Evolutionary conservation across 2,797 vertebrate species (phyloP), one percentile per base, ranked within the genome.

Genomic region (Eremophila alpestris): DNA sequence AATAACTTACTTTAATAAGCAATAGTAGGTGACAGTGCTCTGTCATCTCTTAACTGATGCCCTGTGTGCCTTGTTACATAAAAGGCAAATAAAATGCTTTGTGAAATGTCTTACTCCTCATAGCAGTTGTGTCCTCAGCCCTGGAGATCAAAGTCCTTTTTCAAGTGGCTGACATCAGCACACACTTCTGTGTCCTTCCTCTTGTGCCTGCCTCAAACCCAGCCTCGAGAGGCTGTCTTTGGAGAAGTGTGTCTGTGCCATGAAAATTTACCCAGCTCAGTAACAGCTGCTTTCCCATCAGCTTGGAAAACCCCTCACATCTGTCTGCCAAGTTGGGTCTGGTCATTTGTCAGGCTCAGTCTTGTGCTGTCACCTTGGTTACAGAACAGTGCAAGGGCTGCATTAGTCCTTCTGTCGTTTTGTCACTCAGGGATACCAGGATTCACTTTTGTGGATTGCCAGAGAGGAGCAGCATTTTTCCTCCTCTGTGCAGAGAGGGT

Each of bases 371-470:
- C 70, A 11, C 16, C 13, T n/a, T 17, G 58, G 48, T 52, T 84
- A 5, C 0, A 0, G 56, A 56, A 4, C 8, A 22, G 38, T 2
- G 30, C 5, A 14, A 52, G 21, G 49, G 29, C 45, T 43, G 58
- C 36, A 9, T 54, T 23, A 41, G 27, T 59, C 49, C 19, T 51
- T 5, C 23, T 7, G 32, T 3, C 30, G 5, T 13, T 27, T 21
- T 30, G 8, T 43, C 21, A 2, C 49, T 41, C 24, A 3, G 4
- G 58, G 38, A 60, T 17, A 52, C 7, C 32, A 21, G 41, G 54
- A 43, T n/a, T 75, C 8, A 1, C 23, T 29, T 3, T 7, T 26
- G 36, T 29, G 45, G 45, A 13, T 54, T 51, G 56, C 3, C 4
- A 48, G 68, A 46, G 5, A 23, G 54, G 41, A 76, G 56, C 43